Evolutionary conservation across 2,888 invertebrate genomes (phyloP), one percentile per base, ranked within the genome.

Genomic region (Scaptomyza tumidula): DNA sequence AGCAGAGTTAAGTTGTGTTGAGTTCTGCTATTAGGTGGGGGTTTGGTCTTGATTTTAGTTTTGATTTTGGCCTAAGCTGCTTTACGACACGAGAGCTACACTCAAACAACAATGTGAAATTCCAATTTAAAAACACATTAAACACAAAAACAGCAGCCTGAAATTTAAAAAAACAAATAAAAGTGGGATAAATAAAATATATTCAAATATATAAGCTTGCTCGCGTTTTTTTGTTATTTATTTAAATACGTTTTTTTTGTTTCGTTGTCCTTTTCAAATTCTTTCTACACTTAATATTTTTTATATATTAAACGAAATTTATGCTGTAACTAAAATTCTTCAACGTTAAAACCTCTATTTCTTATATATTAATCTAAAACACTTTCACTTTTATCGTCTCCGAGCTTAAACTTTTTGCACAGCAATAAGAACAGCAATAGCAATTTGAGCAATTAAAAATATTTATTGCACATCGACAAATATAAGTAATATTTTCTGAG

Each of bases 11-110:
- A 55, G 46, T 58, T 64, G 62, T 29, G 50, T 53, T 73, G 54
- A 67, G 58, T 74, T 78, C 41, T 27, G 14, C 41, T 41, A 16
- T 41, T 67, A 77, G 78, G 67, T 69, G 75, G 71, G 80, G 71
- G 46, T 37, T 78, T 57, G 62, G 45, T 64, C 37, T 59, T 37
- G 37, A 31, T 50, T 45, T 59, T 37, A 33, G 27, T 50, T 45
- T 27, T 13, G 13, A 24, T 43, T 19, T 43, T 19, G 44, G 14
- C 19, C 19, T 35, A 27, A 43, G 56, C 50, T 52, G 19, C 41
- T 55, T 53, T 14, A 29, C 50, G 39, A 10, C 52, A 62, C 56
- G 57, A 52, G 37, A 19, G 53, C 46, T 62, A 70, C 71, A 54
- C 58, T 71, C 59, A 59, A 59, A 33, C 37, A 43, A 43, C 35